A percentile compares a stretch with the other conserved stretches of the same genome.
phyloP scores from a whole-genome alignment of 2,797 vertebrate genomes.

The Morelia viridis region DNA sequence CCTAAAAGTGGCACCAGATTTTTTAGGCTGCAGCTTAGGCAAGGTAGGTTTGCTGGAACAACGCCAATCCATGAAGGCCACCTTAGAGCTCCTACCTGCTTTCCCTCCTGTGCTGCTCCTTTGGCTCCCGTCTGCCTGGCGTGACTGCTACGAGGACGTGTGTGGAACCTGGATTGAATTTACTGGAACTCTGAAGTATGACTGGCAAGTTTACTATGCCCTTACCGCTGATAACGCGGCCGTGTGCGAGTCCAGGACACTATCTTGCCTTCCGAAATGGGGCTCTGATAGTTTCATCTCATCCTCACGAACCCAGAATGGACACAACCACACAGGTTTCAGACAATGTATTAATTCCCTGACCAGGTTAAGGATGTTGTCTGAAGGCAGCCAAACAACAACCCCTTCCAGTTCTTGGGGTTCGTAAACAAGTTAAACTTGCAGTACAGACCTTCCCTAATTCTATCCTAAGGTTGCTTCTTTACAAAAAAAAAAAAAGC shows the following conservation, averaged over 20 bases:
- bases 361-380: too few relatives aligned
- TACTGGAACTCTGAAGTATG: neutral
- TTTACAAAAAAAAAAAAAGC: too few relatives aligned
- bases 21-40: neutral
- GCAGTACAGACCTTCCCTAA: too few relatives aligned
- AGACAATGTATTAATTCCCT: too few relatives aligned
- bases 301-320: rapidly evolving
- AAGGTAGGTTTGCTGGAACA: neutral
- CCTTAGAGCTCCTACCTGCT: neutral
- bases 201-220: neutral
- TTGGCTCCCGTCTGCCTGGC: neutral
- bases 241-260: neutral
- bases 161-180: neutral
- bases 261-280: neutral
- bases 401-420: too few relatives aligned
- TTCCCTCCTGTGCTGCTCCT: neutral
- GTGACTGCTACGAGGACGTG: neutral
- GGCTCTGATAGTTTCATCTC: too few relatives aligned
- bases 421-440: too few relatives aligned
- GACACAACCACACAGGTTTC: neutral
- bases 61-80: neutral
- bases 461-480: too few relatives aligned
- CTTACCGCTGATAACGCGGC: neutral
- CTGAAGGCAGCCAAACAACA: too few relatives aligned
- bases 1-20: neutral